A percentile compares a stretch with the other conserved stretches of the same genome.
phyloP scores from a whole-genome alignment of 2,113 vertebrate genomes.

The Eubucco bourcierii region DNA sequence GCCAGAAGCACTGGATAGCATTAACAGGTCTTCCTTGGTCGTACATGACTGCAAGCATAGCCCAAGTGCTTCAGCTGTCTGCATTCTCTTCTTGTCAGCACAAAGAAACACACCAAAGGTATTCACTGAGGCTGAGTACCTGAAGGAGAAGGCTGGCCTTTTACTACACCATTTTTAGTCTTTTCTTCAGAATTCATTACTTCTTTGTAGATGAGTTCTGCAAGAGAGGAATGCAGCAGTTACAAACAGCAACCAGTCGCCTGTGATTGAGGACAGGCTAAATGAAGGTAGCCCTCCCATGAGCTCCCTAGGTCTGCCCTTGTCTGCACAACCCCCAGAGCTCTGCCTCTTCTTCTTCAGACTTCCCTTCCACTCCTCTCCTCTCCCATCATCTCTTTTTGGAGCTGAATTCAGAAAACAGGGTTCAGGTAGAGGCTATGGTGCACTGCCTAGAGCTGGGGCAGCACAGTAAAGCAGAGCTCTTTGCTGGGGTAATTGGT shows the following conservation, averaged over 20 bases:
- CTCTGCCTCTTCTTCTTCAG: too few relatives aligned
- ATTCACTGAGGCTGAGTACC: conserved; percentile 88
- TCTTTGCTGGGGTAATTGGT: too few relatives aligned
- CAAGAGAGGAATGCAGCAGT: conserved; percentile 34
- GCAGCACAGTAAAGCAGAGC: neutral
- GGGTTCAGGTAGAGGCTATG: neutral
- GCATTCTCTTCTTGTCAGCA: neutral
- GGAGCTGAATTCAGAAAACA: neutral
- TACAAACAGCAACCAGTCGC: neutral
- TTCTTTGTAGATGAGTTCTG: conserved; percentile 99
- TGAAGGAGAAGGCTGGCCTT: conserved; percentile 99
- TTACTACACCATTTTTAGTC: conserved; percentile 98
- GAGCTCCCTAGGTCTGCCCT: neutral
- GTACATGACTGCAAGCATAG: neutral
- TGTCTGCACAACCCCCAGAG: neutral
- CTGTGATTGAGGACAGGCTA: neutral
- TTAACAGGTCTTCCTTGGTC: too few relatives aligned
- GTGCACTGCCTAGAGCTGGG: neutral
- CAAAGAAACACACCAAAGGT: neutral
- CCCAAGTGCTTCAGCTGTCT: neutral
- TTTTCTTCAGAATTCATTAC: conserved; percentile 99
- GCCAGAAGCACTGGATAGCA: too few relatives aligned
- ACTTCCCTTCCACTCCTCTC: neutral
- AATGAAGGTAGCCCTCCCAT: neutral
- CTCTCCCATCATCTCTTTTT: neutral